Conservation (phyloP, 2,113 vertebrate species). For the Poecilia latipinna region DNA sequence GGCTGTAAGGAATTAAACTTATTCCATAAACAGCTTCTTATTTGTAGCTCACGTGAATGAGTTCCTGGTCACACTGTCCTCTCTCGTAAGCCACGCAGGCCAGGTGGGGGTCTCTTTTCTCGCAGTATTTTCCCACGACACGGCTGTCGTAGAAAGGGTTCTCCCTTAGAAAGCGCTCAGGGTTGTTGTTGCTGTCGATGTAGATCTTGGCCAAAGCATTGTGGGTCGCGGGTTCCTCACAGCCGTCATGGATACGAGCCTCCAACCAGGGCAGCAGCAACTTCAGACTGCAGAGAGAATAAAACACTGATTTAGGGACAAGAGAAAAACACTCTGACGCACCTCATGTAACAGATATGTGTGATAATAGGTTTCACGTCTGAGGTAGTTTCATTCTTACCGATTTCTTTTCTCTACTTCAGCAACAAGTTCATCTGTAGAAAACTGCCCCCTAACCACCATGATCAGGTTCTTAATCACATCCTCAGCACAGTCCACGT, state of each 20-base stretch:
- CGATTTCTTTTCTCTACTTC: slow-evolving; percentile 99
- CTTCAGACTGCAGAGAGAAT: slow-evolving; percentile 85
- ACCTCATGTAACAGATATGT: neutral
- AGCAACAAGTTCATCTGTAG: slow-evolving; percentile 97
- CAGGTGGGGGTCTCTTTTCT: slow-evolving; percentile 98
- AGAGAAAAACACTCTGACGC: neutral
- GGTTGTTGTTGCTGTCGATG: slow-evolving; percentile 99
- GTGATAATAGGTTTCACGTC: neutral
- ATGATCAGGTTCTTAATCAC: slow-evolving; percentile 98
- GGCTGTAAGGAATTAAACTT: neutral
- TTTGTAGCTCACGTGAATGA: slow-evolving; percentile 88
- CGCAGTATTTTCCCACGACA: slow-evolving; percentile 98
- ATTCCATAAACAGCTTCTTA: neutral
- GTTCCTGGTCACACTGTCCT: slow-evolving; percentile 96
- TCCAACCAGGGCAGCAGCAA: slow-evolving; percentile 96
- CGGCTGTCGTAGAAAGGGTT: slow-evolving; percentile 97
- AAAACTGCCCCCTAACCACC: slow-evolving; percentile 98
- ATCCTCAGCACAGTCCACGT: slow-evolving; percentile 98
- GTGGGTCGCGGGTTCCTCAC: slow-evolving; percentile 97
- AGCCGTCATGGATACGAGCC: slow-evolving; percentile 96
- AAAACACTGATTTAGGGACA: neutral
- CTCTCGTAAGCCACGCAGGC: slow-evolving; percentile 98
- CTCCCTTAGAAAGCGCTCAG: slow-evolving; percentile 95
- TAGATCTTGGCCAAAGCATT: slow-evolving; percentile 98
- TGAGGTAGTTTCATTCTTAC: slow-evolving; percentile 66